phyloP scores from a whole-genome alignment of 2,888 invertebrate species.

The Tenthredo livida region DNA sequence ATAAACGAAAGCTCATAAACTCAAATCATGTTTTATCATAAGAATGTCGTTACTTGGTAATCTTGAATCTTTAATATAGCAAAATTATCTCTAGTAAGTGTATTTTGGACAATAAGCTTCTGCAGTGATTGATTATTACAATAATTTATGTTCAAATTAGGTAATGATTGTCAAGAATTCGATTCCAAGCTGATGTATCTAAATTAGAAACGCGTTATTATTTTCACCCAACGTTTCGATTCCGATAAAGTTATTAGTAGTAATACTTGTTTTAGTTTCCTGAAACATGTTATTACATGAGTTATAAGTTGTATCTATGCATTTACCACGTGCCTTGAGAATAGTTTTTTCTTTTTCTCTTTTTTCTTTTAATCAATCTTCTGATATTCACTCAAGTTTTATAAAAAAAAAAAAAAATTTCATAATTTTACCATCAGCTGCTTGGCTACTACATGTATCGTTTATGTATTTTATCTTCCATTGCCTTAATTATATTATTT shows the following conservation, averaged over 20 bases:
- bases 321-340: conserved; percentile 27
- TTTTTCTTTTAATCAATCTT: background rate
- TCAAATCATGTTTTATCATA: background rate
- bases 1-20: background rate
- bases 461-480: background rate
- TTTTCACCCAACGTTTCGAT: background rate
- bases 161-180: background rate
- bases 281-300: background rate
- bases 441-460: background rate
- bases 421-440: background rate
- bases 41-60: conserved; percentile 1
- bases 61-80: background rate
- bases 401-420: background rate
- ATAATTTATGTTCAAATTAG: background rate
- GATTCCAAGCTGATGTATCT: background rate
- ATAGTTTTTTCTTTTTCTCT: background rate
- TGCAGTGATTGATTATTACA: background rate
- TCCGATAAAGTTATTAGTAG: background rate
- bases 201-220: background rate
- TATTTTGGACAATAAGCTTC: conserved; percentile 21
- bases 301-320: background rate
- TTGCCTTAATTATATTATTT: conserved; percentile 15
- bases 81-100: background rate
- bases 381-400: background rate
- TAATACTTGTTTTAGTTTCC: background rate